Evolutionary conservation across 2,113 vertebrate genomes (phyloP).

Genomic region (Chaetops frenatus): DNA sequence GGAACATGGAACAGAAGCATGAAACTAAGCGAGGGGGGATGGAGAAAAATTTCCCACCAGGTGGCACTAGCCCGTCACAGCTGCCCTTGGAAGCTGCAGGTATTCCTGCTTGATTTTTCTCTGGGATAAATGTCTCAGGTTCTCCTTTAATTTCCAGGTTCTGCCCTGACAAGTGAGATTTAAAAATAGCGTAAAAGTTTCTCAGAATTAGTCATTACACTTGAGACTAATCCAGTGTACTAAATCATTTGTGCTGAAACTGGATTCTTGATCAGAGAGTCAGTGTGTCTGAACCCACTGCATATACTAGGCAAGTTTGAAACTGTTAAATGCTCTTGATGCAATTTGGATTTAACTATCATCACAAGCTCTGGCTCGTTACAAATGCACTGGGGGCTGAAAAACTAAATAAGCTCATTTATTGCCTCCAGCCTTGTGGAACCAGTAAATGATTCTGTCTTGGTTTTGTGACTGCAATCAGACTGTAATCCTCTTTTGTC

Average conservation of each 20-base stretch:
- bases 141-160: conserved; percentile 16
- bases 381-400: not conserved
- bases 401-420: not conserved
- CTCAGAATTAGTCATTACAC: conserved; percentile 36
- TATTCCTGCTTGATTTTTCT: not conserved
- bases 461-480: not conserved
- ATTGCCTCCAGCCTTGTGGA: not conserved
- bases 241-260: conserved; percentile 34
- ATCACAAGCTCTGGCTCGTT: conserved; percentile 55
- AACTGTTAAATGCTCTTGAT: conserved; percentile 56
- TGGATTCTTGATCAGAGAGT: conserved; percentile 31
- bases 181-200: conserved; percentile 39
- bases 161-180: conserved; percentile 42
- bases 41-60: conserved; percentile 8
- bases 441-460: not conserved
- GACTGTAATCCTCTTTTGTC: not conserved
- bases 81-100: not conserved
- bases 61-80: conserved; percentile 10
- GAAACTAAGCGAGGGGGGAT: not conserved
- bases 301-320: conserved; percentile 41
- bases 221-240: conserved; percentile 21
- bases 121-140: not conserved
- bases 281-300: conserved; percentile 38
- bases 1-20: not conserved
- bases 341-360: conserved; percentile 20